A percentile compares a stretch with the other conserved stretches of the same genome.
These are phyloP conservation scores for Silurus asotus DNA, from an alignment of 2,113 vertebrate genomes.

Conservation along the genomic window DNA sequence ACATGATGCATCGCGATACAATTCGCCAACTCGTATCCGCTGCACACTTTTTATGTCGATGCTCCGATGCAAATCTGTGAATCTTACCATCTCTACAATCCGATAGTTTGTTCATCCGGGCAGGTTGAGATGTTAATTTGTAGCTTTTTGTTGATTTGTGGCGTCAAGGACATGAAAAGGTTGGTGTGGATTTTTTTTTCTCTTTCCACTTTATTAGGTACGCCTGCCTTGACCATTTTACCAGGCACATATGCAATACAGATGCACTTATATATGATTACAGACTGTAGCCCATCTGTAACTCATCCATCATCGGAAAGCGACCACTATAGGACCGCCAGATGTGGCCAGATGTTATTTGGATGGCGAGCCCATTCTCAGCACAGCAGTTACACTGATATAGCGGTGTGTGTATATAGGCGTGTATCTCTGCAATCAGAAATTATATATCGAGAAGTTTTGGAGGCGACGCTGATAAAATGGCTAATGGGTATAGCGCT, in stretches of 20 bases:
- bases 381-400: background rate
- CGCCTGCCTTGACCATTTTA: background rate
- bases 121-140: background rate
- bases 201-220: background rate
- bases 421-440: background rate
- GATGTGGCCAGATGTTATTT: conserved; percentile 9
- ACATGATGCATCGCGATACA: too few relatives aligned
- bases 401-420: background rate
- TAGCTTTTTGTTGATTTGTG: too few relatives aligned
- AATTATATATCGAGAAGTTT: background rate
- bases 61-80: too few relatives aligned
- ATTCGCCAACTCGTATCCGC: too few relatives aligned
- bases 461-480: background rate
- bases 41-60: too few relatives aligned
- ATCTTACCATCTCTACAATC: too few relatives aligned
- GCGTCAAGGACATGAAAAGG: background rate
- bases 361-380: background rate
- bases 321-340: background rate
- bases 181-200: background rate
- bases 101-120: background rate
- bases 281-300: background rate
- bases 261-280: background rate
- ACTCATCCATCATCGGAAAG: background rate
- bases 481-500: background rate
- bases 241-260: background rate